A percentile compares a stretch with the other conserved stretches of the same genome.
These are phyloP conservation scores for Drosophila meridiana DNA, from an alignment of 2,888 invertebrate genomes.

Conservation along the genomic window DNA sequence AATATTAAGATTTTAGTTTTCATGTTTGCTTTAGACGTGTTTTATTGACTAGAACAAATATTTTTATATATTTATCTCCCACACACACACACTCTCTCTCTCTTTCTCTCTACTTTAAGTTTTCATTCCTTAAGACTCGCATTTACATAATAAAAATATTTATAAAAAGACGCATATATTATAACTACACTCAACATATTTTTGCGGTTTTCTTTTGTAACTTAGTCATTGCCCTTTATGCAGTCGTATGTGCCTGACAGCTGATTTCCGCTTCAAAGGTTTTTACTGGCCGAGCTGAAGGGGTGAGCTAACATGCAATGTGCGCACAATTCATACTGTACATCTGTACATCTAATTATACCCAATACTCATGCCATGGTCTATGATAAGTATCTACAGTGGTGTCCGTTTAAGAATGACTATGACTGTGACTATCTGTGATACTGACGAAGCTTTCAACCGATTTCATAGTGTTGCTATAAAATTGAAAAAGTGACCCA, in stretches of 20 bases:
- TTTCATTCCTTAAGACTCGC: not conserved
- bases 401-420: not conserved
- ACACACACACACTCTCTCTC: too few relatives aligned
- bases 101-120: too few relatives aligned
- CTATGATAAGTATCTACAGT: not conserved
- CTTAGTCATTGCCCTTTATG: constrained; percentile 1
- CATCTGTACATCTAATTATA: constrained; percentile 10
- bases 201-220: not conserved
- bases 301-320: constrained; percentile 15
- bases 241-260: constrained; percentile 7
- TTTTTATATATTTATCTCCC: too few relatives aligned
- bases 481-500: not conserved
- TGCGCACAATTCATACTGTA: constrained; percentile 7
- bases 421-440: not conserved
- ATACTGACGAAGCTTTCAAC: not conserved
- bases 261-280: constrained; percentile 22
- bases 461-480: not conserved
- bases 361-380: not conserved
- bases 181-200: not conserved
- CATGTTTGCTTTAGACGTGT: not conserved
- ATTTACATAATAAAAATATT: not conserved
- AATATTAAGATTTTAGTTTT: too few relatives aligned
- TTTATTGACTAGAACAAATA: not conserved
- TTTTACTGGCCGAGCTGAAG: constrained; percentile 8
- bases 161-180: too few relatives aligned